phyloP scores from a whole-genome alignment of 2,113 vertebrate species.

The Pontoporia blainvillei region DNA sequence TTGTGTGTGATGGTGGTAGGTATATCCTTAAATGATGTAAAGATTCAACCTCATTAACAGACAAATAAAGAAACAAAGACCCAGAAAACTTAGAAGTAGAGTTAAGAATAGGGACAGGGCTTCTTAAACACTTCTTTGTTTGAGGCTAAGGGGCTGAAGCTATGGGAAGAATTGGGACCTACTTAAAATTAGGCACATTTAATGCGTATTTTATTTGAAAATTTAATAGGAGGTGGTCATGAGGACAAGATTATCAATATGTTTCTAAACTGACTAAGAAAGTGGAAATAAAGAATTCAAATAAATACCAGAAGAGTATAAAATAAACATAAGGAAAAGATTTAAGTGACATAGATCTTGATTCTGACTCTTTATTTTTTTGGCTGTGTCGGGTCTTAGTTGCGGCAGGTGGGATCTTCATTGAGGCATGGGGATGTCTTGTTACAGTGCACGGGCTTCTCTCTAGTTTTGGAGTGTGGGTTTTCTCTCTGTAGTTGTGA shows the following conservation, averaged over 20 bases:
- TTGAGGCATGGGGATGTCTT: no score
- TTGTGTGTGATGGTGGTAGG: not conserved
- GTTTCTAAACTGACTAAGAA: slow-evolving; percentile 59
- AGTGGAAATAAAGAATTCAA: slow-evolving; percentile 64
- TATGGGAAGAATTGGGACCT: not conserved
- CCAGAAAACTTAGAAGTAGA: not conserved
- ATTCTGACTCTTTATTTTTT: not conserved
- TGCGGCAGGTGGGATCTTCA: no score
- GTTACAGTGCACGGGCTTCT: no score
- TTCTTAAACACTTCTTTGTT: not conserved
- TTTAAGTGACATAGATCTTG: not conserved
- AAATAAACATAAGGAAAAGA: slow-evolving; percentile 52
- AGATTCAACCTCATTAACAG: not conserved
- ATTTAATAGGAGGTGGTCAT: not conserved
- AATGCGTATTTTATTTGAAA: not conserved
- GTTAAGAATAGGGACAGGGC: not conserved
- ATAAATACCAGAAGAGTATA: slow-evolving; percentile 60
- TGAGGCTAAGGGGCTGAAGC: not conserved
- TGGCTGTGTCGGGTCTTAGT: no score
- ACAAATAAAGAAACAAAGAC: not conserved
- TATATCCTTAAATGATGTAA: not conserved
- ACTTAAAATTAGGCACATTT: not conserved
- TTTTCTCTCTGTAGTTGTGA: no score
- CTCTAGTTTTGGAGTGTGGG: no score
- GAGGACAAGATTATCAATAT: slow-evolving; percentile 51